Base-by-base conservation (phyloP, 2,797 vertebrate species). In the Anguilla marmorata region DNA sequence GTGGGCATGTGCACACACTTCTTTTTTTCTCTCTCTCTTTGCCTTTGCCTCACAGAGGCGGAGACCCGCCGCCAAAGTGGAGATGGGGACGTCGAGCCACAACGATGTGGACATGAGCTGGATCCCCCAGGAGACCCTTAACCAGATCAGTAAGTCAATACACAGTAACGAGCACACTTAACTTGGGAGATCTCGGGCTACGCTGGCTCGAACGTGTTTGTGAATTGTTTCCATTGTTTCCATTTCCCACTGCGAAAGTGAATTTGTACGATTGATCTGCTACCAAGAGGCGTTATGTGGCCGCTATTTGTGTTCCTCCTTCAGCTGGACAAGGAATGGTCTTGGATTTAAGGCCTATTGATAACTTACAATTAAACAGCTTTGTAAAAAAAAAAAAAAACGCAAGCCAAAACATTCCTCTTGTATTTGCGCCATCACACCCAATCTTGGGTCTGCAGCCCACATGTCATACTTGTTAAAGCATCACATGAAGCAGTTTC, bases 31-130 rank as follows among this genome's bases (percentile, higher is more conserved):
- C 50, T 41, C 58, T 66, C 52, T 1, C 50, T 12, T 2, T 54
- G 41, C 27, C 37, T 45, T 63, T 7, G 6, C 30, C 85, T 86
- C 89, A 9, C 92, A 99, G 98, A 97, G 98, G 93, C 94, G 98
- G 93, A 97, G 98, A 92, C 98, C 98, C 0, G 95, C 97, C 56
- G 94, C 97, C 2, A 99, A 99, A 92, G 97, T 99, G 82, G 98
- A 99, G 91, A 99, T 98, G 96, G 98, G 98, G 86, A 99, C 98
- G 0, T 96, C 98, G 0, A 99, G 96, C 94, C 98, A 99, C 93
- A 99, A 97, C 0, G 97, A 99, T 86, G 98, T 99, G 0, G 98
- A 99, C 90, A 97, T 99, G 97, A 99, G 98, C 94, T 99, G 98
- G 98, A 99, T 99, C 95, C 98, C 98, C 41, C 96, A 98, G 92